Evolutionary conservation across 1,140 invertebrate species (phyloP).

Genomic region (Plectrocnemia conspersa): DNA sequence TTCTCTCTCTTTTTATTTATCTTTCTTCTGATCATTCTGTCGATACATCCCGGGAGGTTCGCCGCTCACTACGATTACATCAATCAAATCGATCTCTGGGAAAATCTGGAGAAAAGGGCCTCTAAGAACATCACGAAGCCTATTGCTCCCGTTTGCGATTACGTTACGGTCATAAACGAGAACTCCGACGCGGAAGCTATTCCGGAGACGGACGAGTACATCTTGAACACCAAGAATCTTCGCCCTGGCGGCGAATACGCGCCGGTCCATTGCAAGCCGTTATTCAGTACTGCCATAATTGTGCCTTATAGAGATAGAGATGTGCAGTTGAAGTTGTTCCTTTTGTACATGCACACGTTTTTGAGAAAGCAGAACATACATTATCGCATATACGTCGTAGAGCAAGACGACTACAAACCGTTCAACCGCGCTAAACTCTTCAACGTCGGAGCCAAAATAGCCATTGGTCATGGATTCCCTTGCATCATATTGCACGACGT

Average conservation of each 20-base stretch:
- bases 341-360: conserved; percentile 48
- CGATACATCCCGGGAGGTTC: conserved; percentile 24
- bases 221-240: conserved; percentile 18
- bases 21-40: conserved; percentile 21
- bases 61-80: conserved; percentile 31
- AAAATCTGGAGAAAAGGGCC: conserved; percentile 20
- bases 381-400: conserved; percentile 82
- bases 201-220: background rate
- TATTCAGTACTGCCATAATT: conserved; percentile 47
- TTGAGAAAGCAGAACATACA: conserved; percentile 44
- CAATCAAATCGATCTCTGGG: conserved; percentile 26
- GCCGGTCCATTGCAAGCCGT: conserved; percentile 37
- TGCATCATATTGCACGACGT: conserved; percentile 96
- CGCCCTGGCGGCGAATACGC: conserved; percentile 25
- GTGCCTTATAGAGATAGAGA: conserved; percentile 48
- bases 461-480: conserved; percentile 66
- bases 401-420: conserved; percentile 71
- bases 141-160: conserved; percentile 16
- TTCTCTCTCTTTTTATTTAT: conserved; percentile 13
- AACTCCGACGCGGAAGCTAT: conserved; percentile 6
- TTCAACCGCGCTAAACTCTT: conserved; percentile 94
- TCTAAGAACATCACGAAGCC: conserved; percentile 24
- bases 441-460: conserved; percentile 84
- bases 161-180: conserved; percentile 23
- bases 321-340: conserved; percentile 44